These are phyloP conservation scores for Meiosimyza decipiens DNA, from an alignment of 2,888 invertebrate species.

Conservation along the genomic window DNA sequence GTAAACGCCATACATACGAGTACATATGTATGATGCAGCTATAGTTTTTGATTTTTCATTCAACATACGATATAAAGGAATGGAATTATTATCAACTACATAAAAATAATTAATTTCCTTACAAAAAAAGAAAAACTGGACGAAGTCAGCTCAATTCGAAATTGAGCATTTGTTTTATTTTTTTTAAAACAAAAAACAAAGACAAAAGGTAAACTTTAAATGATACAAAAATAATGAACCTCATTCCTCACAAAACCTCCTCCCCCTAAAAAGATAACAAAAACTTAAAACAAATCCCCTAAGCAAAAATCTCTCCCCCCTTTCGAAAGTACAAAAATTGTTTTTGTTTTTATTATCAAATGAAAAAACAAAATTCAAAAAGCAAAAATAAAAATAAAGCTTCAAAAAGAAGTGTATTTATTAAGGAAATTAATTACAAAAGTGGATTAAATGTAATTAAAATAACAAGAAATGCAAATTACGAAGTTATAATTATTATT, in stretches of 20 bases:
- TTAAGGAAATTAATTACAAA: too few species aligned
- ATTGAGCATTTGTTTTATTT: too few species aligned
- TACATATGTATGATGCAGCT: too few species aligned
- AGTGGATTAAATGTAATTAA: too few species aligned
- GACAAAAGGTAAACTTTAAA: constrained; percentile 16
- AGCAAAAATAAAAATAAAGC: constrained; percentile 13
- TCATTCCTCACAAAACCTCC: constrained; percentile 62
- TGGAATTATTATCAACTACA: too few species aligned
- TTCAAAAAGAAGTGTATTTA: constrained; percentile 5
- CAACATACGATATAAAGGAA: too few species aligned
- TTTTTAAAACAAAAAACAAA: not conserved
- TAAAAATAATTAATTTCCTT: too few species aligned
- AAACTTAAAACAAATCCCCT: constrained; percentile 45
- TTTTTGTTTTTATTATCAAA: constrained; percentile 65
- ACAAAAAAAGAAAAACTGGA: too few species aligned
- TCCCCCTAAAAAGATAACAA: constrained; percentile 44
- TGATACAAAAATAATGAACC: constrained; percentile 55
- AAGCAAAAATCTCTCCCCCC: constrained; percentile 60
- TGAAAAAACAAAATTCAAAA: constrained; percentile 16
- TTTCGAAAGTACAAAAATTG: constrained; percentile 67
- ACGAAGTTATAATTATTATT: constrained; percentile 40
- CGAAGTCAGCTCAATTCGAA: too few species aligned
- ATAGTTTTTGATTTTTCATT: too few species aligned
- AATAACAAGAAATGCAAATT: constrained; percentile 15
- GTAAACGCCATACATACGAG: too few species aligned